Conservation (phyloP, 2,797 vertebrate species). For the Poeciliopsis presidionis region DNA sequence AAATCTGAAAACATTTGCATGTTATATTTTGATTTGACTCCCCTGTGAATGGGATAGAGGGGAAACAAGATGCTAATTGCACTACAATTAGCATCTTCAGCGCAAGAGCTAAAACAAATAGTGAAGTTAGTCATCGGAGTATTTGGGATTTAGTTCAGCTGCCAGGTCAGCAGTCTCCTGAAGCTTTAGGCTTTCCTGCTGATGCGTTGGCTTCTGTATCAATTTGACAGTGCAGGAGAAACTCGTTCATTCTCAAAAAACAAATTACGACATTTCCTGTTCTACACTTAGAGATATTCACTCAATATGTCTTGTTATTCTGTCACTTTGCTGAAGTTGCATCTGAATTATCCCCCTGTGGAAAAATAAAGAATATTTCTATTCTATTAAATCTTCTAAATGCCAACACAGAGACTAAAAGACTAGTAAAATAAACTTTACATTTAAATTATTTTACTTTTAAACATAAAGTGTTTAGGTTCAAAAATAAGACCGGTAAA, state of each 20-base stretch:
- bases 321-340: not conserved
- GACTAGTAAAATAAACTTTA: not conserved
- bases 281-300: not conserved
- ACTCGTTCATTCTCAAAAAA: not conserved
- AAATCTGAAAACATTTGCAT: not conserved
- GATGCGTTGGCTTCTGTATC: not conserved
- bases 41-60: not conserved
- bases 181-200: constrained; percentile 24
- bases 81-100: not conserved
- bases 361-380: not conserved
- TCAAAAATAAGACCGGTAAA: not conserved
- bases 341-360: not conserved
- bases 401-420: not conserved
- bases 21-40: not conserved
- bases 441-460: not conserved
- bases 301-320: not conserved
- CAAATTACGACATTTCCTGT: constrained; percentile 13
- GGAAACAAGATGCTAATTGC: not conserved
- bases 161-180: constrained; percentile 45
- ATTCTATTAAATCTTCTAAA: not conserved
- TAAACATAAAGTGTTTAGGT: not conserved
- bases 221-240: not conserved
- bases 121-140: constrained; percentile 38
- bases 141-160: constrained; percentile 30
- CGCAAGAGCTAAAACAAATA: constrained; percentile 18